These are phyloP conservation scores for Gari tellinella DNA, from an alignment of 2,888 invertebrate genomes.

Conservation along the genomic window DNA sequence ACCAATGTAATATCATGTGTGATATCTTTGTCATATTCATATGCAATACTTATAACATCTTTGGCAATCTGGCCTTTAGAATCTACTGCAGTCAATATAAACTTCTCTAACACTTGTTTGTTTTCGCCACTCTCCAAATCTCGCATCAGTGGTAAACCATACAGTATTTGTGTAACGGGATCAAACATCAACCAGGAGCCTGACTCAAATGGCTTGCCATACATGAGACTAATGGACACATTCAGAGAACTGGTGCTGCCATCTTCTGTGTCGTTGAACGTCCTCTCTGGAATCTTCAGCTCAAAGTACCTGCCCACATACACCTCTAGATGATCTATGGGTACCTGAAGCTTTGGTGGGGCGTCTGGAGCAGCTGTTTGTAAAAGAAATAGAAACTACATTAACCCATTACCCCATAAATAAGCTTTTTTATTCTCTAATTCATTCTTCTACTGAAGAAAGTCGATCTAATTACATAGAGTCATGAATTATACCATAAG, in stretches of 20 bases:
- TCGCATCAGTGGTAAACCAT: slow-evolving; percentile 69
- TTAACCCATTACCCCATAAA: not conserved
- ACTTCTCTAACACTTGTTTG: slow-evolving; percentile 15
- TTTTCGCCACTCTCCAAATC: slow-evolving; percentile 53
- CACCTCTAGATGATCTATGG: slow-evolving; percentile 64
- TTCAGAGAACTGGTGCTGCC: slow-evolving; percentile 70
- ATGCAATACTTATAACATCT: slow-evolving; percentile 61
- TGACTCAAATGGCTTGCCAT: slow-evolving; percentile 54
- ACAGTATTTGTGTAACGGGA: slow-evolving; percentile 60
- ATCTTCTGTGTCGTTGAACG: slow-evolving; percentile 74
- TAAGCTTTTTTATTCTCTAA: not conserved
- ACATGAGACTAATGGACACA: slow-evolving; percentile 60
- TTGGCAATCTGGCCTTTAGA: slow-evolving; percentile 45
- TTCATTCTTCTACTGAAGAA: too few species aligned
- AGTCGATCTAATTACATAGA: too few species aligned
- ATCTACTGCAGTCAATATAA: slow-evolving; percentile 56
- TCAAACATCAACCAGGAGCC: slow-evolving; percentile 74
- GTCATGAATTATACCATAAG: too few species aligned
- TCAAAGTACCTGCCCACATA: slow-evolving; percentile 66
- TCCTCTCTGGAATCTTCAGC: slow-evolving; percentile 63
- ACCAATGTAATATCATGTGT: slow-evolving; percentile 46
- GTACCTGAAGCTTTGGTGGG: slow-evolving; percentile 59
- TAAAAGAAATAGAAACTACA: slow-evolving; percentile 2
- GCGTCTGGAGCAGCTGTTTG: slow-evolving; percentile 53
- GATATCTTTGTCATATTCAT: slow-evolving; percentile 41